Conservation (phyloP, 2,113 vertebrate genomes). For the Scartelaos histophorus region DNA sequence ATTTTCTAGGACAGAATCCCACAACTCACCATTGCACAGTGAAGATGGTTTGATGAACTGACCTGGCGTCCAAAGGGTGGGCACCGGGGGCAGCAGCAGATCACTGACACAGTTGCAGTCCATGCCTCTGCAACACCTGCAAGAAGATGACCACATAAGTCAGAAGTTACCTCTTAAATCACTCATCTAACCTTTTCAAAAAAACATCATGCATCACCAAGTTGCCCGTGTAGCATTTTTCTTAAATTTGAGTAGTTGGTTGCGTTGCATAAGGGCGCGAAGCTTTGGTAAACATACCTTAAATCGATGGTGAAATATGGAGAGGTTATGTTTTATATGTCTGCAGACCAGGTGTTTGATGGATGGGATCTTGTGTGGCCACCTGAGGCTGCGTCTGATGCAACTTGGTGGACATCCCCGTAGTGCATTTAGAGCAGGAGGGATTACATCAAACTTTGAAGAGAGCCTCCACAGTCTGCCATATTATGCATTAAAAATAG, state of each 20-base stretch:
- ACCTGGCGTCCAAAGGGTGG: conserved; percentile 93
- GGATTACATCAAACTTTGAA: conserved; percentile 51
- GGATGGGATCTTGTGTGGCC: conserved; percentile 56
- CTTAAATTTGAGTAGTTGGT: conserved; percentile 28
- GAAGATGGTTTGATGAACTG: conserved; percentile 42
- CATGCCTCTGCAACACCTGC: conserved; percentile 81
- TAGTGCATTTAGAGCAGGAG: conserved; percentile 49
- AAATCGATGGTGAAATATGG: conserved; percentile 60
- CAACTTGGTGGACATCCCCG: conserved; percentile 65
- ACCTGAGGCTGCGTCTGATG: conserved; percentile 66
- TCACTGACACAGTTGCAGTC: conserved; percentile 94
- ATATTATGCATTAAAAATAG: conserved; percentile 24
- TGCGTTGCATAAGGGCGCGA: conserved; percentile 52
- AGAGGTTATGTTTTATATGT: conserved; percentile 64
- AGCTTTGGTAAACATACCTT: conserved; percentile 48
- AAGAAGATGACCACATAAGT: conserved; percentile 23
- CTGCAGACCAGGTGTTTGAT: conserved; percentile 68
- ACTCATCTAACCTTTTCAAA: background rate
- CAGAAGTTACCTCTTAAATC: background rate
- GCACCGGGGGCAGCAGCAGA: conserved; percentile 88
- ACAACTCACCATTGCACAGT: conserved; percentile 2
- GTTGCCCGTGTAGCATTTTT: background rate
- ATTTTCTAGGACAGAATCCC: conserved; percentile 2
- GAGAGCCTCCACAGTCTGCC: conserved; percentile 36
- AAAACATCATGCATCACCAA: background rate